Base-by-base conservation (phyloP, 2,797 vertebrate species). In the Melanotaenia pygmaea region DNA sequence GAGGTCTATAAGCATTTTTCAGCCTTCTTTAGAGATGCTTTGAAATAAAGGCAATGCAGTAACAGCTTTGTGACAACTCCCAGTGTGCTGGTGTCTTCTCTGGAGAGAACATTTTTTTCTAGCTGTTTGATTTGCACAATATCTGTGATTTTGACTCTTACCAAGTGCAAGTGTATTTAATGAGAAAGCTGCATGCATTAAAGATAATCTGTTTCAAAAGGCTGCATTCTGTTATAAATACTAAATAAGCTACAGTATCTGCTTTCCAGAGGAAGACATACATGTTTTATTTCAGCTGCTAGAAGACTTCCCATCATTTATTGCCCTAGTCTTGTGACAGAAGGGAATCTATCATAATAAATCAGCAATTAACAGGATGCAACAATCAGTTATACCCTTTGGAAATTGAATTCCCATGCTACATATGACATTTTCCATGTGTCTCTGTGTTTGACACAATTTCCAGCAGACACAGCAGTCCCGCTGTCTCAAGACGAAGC, bases 401-500 rank as follows among this genome's bases (percentile, higher is more conserved):
- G 26, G 14, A 16, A 56, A 56, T 9, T 56, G 26, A 56, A 59
- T 18, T 59, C 18, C 4, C 60, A 22, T 73, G 32, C 24, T 37
- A 6, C 1, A 57, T 26, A 2, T 37, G 20, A 34, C 72, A 64
- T 51, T 45, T 47, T 16, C 7, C 43, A 28, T 69, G 40, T 70
- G 51, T 70, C 56, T 75, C 56, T 82, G 63, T 79, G 51, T 24
- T 70, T 69, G 43, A 68, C 58, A 26, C 26, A n/a, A 72, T 59
- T 56, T 53, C 47, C 84, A 91, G 93, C 59, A 56, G 88, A 91
- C 72, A 88, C 86, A 0, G 71, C 62, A 9, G 83, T 68, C 64
- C 86, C 89, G 22, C 87, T 88, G 54, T 86, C 91, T 67, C 90
- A 91, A 79, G 93, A 93, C 37, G 86, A 91, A 38, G 71, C 90